Conservation (phyloP, 2,888 invertebrate genomes). For the Melolontha melolontha region DNA sequence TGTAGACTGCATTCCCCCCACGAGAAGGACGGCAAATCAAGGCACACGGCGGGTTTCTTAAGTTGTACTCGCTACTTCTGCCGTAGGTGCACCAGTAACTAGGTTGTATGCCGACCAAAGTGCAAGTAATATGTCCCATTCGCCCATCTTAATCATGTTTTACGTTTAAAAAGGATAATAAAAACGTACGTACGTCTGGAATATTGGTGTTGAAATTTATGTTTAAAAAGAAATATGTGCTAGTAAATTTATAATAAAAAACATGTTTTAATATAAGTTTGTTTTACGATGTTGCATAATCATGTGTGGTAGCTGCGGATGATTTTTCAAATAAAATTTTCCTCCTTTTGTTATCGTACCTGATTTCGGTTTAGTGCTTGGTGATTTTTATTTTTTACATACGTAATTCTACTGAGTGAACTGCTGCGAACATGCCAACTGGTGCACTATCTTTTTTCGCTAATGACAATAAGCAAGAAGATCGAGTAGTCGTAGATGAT, state of each 20-base stretch:
- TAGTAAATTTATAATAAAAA: too few species aligned
- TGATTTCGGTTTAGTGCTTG: background rate
- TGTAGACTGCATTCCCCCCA: slow-evolving; percentile 42
- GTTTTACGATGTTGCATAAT: background rate
- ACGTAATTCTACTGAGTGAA: background rate
- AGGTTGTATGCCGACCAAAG: slow-evolving; percentile 19
- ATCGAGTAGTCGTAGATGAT: slow-evolving; percentile 24
- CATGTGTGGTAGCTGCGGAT: background rate
- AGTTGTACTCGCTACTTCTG: slow-evolving; percentile 28
- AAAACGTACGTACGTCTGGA: too few species aligned
- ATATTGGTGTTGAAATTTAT: too few species aligned
- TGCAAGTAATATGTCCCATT: slow-evolving; percentile 3
- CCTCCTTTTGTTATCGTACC: background rate
- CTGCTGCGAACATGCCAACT: slow-evolving; percentile 23
- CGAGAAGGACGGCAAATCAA: slow-evolving; percentile 24
- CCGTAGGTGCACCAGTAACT: slow-evolving; percentile 20
- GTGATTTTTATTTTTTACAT: background rate
- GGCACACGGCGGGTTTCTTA: slow-evolving; percentile 13
- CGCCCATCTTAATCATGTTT: too few species aligned
- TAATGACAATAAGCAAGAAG: slow-evolving; percentile 17
- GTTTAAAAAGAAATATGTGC: too few species aligned
- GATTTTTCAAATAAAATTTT: background rate
- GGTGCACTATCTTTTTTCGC: slow-evolving; percentile 23
- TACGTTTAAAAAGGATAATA: too few species aligned
- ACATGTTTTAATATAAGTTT: too few species aligned